phyloP scores from a whole-genome alignment of 2,797 vertebrate species.

The Rhabdomys pumilio region DNA sequence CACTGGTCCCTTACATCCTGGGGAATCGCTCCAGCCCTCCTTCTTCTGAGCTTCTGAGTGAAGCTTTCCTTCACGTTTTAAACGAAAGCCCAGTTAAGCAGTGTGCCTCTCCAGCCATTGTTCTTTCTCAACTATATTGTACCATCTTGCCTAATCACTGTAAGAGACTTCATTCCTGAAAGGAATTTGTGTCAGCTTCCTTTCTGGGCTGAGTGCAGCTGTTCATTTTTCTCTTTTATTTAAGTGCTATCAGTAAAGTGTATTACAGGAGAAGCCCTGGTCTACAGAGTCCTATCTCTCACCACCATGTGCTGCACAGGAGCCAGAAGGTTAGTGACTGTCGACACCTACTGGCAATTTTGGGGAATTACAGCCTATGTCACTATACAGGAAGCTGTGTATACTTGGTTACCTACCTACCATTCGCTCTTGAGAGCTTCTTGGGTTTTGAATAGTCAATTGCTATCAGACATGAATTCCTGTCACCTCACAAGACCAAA shows the following conservation, averaged over 20 bases:
- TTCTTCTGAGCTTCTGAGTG: background rate
- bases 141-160: background rate
- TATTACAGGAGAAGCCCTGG: background rate
- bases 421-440: background rate
- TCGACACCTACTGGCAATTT: slow-evolving; percentile 73
- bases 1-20: background rate
- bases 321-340: background rate
- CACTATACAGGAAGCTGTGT: background rate
- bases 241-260: background rate
- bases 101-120: background rate
- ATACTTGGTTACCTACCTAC: background rate
- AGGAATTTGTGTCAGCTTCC: background rate
- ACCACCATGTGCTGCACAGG: background rate
- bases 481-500: background rate
- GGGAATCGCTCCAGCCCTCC: background rate
- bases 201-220: background rate
- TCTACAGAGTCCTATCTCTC: background rate
- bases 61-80: background rate
- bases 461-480: background rate
- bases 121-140: background rate
- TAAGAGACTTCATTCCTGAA: background rate
- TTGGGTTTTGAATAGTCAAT: slow-evolving; percentile 39
- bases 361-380: background rate
- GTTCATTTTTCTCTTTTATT: background rate
- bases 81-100: background rate